phyloP scores from a whole-genome alignment of 2,888 invertebrate genomes.

The Ophion obscuratus region DNA sequence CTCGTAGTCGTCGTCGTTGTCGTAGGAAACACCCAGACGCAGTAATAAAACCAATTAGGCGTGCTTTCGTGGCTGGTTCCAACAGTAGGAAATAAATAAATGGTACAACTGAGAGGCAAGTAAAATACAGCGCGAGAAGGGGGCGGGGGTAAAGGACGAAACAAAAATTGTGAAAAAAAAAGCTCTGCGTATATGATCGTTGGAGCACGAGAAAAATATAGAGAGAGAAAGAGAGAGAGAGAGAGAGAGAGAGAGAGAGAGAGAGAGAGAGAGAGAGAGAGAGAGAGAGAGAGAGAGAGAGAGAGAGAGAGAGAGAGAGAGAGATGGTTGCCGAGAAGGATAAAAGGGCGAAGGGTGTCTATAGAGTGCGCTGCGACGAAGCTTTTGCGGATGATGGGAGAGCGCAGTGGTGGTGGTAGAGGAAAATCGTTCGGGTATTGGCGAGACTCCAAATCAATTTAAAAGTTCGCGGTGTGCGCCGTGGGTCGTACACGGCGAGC shows the following conservation, averaged over 20 bases:
- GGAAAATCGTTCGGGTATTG: conserved; percentile 80
- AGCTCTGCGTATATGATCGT: conserved; percentile 51
- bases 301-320: conserved; percentile 48
- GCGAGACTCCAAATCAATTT: conserved; percentile 83
- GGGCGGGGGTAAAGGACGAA: not conserved
- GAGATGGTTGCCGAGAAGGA: conserved; percentile 60
- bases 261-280: conserved; percentile 15
- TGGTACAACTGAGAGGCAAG: conserved; percentile 65
- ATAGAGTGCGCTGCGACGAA: conserved; percentile 65
- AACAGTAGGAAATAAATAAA: conserved; percentile 66
- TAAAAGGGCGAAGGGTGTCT: conserved; percentile 60
- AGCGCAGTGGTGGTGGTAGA: conserved; percentile 60
- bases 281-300: conserved; percentile 49
- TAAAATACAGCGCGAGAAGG: conserved; percentile 51
- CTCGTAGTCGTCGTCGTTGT: conserved; percentile 57
- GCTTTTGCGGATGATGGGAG: conserved; percentile 60
- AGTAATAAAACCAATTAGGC: conserved; percentile 82
- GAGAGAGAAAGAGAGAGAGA: no score
- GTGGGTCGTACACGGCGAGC: conserved; percentile 51
- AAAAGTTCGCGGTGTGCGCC: conserved; percentile 78
- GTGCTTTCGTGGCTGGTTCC: conserved; percentile 69
- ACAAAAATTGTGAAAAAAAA: conserved; percentile 33
- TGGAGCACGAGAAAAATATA: conserved; percentile 37
- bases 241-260: not conserved
- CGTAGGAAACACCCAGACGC: conserved; percentile 67